phyloP scores from a whole-genome alignment of 1,140 invertebrate genomes.

The Apis cerana region DNA sequence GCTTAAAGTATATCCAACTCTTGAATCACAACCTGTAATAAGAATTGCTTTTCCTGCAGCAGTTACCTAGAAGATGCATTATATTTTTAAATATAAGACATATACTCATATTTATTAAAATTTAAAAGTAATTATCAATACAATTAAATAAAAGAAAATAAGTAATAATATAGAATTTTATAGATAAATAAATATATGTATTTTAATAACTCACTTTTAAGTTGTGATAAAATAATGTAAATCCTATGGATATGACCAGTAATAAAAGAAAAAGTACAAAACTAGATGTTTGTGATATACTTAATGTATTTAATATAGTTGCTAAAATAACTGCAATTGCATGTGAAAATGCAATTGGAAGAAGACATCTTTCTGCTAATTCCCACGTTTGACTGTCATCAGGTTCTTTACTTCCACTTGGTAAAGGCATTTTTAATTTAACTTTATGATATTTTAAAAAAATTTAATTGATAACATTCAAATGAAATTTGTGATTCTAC shows the following conservation, averaged over 20 bases:
- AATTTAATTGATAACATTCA: constrained; percentile 70
- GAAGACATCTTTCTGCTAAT: constrained; percentile 88
- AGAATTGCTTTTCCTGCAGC: constrained; percentile 90
- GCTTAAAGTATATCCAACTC: constrained; percentile 88
- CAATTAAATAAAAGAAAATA: neutral
- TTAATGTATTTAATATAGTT: constrained; percentile 85
- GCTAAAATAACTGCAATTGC: constrained; percentile 88
- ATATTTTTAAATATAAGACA: neutral
- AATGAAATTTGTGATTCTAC: constrained; percentile 65
- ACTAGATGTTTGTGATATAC: constrained; percentile 87
- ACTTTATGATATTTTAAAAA: constrained; percentile 53
- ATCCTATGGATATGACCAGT: constrained; percentile 85
- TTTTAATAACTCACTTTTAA: constrained; percentile 85
- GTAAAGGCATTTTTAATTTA: constrained; percentile 65
- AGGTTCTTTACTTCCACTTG: constrained; percentile 69
- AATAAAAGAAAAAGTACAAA: constrained; percentile 89
- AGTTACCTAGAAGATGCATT: constrained; percentile 83
- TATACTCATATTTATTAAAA: constrained; percentile 20
- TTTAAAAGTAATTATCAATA: neutral
- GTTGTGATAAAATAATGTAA: constrained; percentile 90
- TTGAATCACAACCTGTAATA: constrained; percentile 92
- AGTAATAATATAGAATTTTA: neutral
- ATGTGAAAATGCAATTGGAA: constrained; percentile 89
- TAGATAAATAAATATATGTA: neutral
- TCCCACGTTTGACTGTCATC: constrained; percentile 85